Evolutionary conservation across 2,113 vertebrate species (phyloP).

Genomic region (Corvus cornix): DNA sequence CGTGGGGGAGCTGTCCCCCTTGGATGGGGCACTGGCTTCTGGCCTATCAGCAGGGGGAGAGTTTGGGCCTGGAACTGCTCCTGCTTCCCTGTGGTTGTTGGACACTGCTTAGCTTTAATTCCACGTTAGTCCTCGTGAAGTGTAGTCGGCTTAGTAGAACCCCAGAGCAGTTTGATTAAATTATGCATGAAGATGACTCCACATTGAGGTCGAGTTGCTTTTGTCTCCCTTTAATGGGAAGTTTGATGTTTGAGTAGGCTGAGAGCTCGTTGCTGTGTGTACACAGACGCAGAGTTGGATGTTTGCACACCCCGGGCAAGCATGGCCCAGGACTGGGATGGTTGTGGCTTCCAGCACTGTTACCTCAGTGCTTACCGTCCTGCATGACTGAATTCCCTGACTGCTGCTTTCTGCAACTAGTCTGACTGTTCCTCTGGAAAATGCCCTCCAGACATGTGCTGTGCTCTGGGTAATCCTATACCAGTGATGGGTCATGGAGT

Average conservation of each 20-base stretch:
- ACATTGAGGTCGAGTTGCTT: not conserved
- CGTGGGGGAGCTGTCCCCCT: too few species aligned
- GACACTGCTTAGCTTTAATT: not conserved
- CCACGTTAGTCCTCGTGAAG: fast-evolving
- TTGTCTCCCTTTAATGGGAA: not conserved
- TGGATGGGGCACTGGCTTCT: not conserved
- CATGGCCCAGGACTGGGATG: not conserved
- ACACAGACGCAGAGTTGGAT: not conserved
- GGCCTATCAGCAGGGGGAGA: not conserved
- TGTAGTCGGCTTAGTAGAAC: not conserved
- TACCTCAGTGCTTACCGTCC: fast-evolving
- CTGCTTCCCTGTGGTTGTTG: not conserved
- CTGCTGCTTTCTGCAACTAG: not conserved
- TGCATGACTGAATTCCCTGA: not conserved
- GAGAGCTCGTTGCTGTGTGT: not conserved
- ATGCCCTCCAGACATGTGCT: not conserved
- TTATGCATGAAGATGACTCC: not conserved
- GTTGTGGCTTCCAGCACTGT: not conserved
- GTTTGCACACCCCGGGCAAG: not conserved
- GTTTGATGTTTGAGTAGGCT: not conserved
- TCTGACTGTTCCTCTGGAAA: not conserved
- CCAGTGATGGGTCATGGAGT: not conserved
- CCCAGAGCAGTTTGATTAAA: not conserved
- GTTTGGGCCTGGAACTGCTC: not conserved
- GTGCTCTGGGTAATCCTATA: not conserved